Percentiles rank a stretch among this genome's conserved stretches.
phyloP scores from a whole-genome alignment of 92 coral and sea anemone species.

The Bergia puertoricense region DNA sequence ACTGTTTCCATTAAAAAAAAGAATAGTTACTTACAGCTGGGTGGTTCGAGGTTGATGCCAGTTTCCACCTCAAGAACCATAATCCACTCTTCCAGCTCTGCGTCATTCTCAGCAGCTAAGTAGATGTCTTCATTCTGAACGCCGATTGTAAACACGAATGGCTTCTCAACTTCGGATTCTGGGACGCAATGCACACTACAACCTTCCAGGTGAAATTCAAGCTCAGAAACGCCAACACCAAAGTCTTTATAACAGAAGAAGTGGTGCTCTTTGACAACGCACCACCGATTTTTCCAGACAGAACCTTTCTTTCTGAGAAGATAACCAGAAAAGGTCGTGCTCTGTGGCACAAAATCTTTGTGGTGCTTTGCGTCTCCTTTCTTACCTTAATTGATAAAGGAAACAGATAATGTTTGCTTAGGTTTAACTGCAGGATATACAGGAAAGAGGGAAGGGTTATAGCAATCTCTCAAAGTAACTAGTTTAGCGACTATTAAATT shows the following conservation, averaged over 20 bases:
- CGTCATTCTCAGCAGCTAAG: slow-evolving; percentile 89
- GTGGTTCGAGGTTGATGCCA: slow-evolving; percentile 11
- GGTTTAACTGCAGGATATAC: not conserved
- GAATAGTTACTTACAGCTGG: slow-evolving; percentile 32
- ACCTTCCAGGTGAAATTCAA: slow-evolving; percentile 71
- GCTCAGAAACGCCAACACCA: slow-evolving; percentile 71
- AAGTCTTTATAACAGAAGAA: slow-evolving; percentile 87
- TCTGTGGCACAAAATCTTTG: slow-evolving; percentile 44
- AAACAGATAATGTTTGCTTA: not conserved
- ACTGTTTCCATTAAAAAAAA: not conserved
- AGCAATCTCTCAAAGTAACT: too few species aligned
- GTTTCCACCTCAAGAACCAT: slow-evolving; percentile 80
- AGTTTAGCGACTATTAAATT: too few species aligned
- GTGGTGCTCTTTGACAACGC: slow-evolving; percentile 75
- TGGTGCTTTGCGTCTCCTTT: slow-evolving; percentile 59
- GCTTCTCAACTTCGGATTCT: slow-evolving; percentile 63
- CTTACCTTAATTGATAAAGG: slow-evolving; percentile 53
- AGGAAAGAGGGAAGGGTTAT: too few species aligned
- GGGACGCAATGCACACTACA: slow-evolving; percentile 51
- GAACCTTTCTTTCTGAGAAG: slow-evolving; percentile 87
- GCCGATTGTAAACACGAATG: slow-evolving; percentile 65
- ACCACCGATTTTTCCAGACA: slow-evolving; percentile 93
- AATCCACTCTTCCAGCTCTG: slow-evolving; percentile 91
- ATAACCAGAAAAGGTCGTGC: slow-evolving; percentile 85
- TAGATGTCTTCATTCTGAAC: slow-evolving; percentile 69